Evolutionary conservation across 2,888 invertebrate genomes (phyloP).

Genomic region (Melanophora roralis): DNA sequence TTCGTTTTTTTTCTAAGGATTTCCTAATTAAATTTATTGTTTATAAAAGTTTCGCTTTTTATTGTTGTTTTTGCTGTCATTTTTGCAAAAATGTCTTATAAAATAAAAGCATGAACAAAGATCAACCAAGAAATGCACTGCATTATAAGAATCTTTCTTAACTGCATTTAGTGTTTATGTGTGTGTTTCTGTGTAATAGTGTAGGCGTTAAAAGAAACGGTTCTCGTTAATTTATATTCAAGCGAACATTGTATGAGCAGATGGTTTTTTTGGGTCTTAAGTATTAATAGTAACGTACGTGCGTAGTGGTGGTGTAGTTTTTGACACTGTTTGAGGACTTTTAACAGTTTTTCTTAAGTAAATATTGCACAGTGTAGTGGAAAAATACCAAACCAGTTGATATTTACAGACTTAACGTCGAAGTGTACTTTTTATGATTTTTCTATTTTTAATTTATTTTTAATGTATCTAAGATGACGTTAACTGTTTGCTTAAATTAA

Average conservation of each 20-base stretch:
- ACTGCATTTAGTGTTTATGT: not conserved
- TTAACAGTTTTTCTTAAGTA: not conserved
- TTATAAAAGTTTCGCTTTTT: conserved; percentile 24
- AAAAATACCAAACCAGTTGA: too few species aligned
- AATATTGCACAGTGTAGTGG: not conserved
- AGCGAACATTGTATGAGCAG: not conserved
- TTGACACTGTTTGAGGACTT: not conserved
- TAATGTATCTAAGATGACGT: too few species aligned
- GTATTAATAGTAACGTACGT: not conserved
- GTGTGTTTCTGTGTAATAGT: too few species aligned
- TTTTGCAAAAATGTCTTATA: conserved; percentile 16
- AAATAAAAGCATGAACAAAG: conserved; percentile 2
- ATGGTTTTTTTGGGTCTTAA: not conserved
- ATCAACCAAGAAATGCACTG: conserved; percentile 22
- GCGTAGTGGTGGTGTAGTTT: not conserved
- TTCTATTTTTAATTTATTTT: too few species aligned
- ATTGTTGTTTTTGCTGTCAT: not conserved
- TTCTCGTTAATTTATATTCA: not conserved
- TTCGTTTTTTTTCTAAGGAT: conserved; percentile 23
- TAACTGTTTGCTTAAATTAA: too few species aligned
- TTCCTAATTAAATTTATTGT: conserved; percentile 58
- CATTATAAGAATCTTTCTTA: conserved; percentile 6
- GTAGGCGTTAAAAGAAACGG: too few species aligned
- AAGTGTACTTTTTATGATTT: too few species aligned
- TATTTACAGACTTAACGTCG: too few species aligned